These are phyloP conservation scores for Taeniopygia guttata DNA, from an alignment of 2,797 vertebrate genomes.

Conservation along the genomic window DNA sequence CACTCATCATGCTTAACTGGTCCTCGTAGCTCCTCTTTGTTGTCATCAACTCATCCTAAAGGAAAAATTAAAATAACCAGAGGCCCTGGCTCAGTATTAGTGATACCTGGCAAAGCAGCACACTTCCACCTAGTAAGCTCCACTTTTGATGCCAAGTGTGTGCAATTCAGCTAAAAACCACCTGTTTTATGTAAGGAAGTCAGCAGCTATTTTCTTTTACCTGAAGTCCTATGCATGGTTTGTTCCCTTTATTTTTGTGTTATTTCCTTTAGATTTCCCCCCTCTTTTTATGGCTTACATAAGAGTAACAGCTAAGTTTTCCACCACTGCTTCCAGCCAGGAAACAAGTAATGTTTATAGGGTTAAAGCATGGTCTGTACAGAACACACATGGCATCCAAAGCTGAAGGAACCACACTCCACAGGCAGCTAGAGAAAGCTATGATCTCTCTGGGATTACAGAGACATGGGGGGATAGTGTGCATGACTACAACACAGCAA, in stretches of 20 bases:
- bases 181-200: neutral
- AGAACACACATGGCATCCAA: neutral
- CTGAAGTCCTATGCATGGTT: neutral
- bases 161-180: neutral
- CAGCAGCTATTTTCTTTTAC: neutral
- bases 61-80: neutral
- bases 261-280: neutral
- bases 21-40: conserved; percentile 98
- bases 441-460: neutral
- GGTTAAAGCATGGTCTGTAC: neutral
- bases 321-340: neutral
- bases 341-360: neutral
- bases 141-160: neutral
- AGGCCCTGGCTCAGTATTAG: neutral
- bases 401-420: neutral
- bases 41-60: conserved; percentile 92
- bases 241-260: neutral
- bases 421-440: neutral
- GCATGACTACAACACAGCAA: neutral
- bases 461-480: no score
- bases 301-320: neutral
- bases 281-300: neutral
- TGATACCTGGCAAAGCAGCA: neutral
- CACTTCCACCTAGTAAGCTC: neutral
- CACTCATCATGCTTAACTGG: conserved; percentile 99